Conservation (phyloP, 2,888 invertebrate species). For the Prionchulus punctatus region DNA sequence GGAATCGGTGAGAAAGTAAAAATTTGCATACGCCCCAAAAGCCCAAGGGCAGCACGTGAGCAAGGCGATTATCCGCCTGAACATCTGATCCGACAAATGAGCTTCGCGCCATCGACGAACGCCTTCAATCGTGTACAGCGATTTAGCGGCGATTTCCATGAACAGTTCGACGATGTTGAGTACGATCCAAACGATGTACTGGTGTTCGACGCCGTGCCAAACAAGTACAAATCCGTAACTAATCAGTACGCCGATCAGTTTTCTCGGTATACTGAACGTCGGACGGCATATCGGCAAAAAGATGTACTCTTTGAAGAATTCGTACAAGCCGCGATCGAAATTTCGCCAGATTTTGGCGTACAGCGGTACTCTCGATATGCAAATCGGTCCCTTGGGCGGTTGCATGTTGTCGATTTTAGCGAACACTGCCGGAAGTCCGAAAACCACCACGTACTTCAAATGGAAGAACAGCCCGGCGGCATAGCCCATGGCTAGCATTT, state of each 20-base stretch:
- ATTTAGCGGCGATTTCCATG: conserved; percentile 29
- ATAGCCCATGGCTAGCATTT: conserved; percentile 17
- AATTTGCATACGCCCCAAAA: conserved; percentile 29
- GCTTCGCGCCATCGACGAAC: conserved; percentile 18
- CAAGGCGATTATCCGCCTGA: conserved; percentile 25
- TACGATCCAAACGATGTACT: conserved; percentile 35
- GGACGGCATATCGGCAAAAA: conserved; percentile 38
- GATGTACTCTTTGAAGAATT: conserved; percentile 38
- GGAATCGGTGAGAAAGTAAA: conserved; percentile 29
- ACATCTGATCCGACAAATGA: conserved; percentile 21
- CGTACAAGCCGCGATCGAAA: conserved; percentile 38
- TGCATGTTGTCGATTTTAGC: conserved; percentile 35
- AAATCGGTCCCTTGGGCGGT: conserved; percentile 34
- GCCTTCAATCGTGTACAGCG: conserved; percentile 18
- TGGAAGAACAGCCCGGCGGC: conserved; percentile 37
- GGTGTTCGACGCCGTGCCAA: conserved; percentile 37
- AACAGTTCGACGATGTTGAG: conserved; percentile 36
- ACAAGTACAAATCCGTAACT: conserved; percentile 36
- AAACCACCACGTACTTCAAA: conserved; percentile 38
- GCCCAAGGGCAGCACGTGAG: conserved; percentile 24
- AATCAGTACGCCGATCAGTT: conserved; percentile 32
- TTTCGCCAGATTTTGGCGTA: conserved; percentile 39
- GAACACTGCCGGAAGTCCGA: conserved; percentile 34
- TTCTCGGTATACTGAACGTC: conserved; percentile 28
- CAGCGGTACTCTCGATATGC: conserved; percentile 36